phyloP scores from a whole-genome alignment of 2,888 invertebrate genomes.

The Nowickia ferox region DNA sequence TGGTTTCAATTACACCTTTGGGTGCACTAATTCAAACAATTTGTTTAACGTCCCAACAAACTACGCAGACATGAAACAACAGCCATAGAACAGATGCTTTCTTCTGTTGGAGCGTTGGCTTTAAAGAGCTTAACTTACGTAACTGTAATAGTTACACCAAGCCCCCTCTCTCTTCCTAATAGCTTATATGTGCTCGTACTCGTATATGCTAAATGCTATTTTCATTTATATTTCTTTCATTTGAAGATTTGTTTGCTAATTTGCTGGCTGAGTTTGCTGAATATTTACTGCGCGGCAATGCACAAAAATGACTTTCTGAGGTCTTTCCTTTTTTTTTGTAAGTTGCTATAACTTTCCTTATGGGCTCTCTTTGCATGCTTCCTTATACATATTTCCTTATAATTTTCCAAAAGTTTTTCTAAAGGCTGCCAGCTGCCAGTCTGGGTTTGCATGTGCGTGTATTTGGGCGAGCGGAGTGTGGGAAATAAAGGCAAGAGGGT shows the following conservation, averaged over 20 bases:
- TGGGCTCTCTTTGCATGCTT: constrained; percentile 16
- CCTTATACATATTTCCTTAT: constrained; percentile 15
- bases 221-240: constrained; percentile 42
- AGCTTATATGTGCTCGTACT: not conserved
- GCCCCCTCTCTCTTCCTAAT: not conserved
- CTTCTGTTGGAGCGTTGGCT: constrained; percentile 10
- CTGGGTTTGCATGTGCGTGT: not conserved
- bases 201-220: constrained; percentile 29
- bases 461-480: no score
- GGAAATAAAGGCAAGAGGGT: not conserved
- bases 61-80: constrained; percentile 9
- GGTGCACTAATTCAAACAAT: constrained; percentile 80
- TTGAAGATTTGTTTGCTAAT: constrained; percentile 71
- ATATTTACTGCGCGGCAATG: constrained; percentile 68
- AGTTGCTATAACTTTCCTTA: constrained; percentile 36
- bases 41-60: constrained; percentile 47
- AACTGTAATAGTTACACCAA: not conserved
- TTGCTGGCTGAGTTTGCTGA: constrained; percentile 68
- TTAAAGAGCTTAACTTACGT: constrained; percentile 25
- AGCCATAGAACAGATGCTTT: constrained; percentile 37
- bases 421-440: not conserved
- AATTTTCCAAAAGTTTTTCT: constrained; percentile 7
- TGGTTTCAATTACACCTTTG: constrained; percentile 82
- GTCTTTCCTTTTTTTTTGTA: not conserved
- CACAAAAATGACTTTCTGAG: constrained; percentile 61